Percentiles rank a stretch among this genome's conserved stretches.
phyloP scores from a whole-genome alignment of 2,113 vertebrate genomes.

The Leucosticte australis region DNA sequence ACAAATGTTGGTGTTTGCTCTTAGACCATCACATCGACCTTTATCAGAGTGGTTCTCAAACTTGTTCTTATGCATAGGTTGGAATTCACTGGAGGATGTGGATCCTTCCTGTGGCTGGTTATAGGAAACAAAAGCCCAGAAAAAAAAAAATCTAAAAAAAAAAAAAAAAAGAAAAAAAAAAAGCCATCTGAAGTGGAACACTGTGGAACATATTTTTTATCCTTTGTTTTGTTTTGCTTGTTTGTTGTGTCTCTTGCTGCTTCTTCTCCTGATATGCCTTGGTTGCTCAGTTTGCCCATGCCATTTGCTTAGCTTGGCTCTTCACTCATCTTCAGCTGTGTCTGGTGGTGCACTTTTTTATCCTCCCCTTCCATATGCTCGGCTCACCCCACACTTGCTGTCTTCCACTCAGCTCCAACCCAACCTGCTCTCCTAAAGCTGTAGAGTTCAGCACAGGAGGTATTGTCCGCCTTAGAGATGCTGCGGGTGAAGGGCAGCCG shows the following conservation, averaged over 20 bases:
- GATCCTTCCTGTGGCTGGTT: constrained; percentile 22
- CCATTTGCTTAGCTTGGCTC: constrained; percentile 38
- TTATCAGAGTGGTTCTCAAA: constrained; percentile 65
- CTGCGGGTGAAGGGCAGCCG: background rate
- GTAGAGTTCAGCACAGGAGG: background rate
- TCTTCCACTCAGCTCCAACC: background rate
- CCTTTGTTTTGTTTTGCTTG: constrained; percentile 3
- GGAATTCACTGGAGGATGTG: constrained; percentile 25
- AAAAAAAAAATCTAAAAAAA: background rate
- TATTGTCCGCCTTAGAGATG: background rate
- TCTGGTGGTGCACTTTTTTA: background rate
- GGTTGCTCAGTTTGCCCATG: background rate
- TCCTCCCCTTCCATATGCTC: constrained; percentile 21
- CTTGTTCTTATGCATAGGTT: constrained; percentile 24
- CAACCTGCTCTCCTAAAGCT: background rate
- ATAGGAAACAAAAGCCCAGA: background rate
- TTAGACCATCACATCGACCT: constrained; percentile 32
- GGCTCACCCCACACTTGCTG: background rate
- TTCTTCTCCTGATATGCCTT: background rate
- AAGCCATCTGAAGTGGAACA: background rate
- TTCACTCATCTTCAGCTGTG: background rate
- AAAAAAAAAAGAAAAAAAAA: background rate
- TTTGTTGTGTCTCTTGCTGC: constrained; percentile 19
- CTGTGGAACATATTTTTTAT: background rate
- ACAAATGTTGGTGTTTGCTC: constrained; percentile 23